Base-by-base conservation (phyloP, 2,797 vertebrate species). In the Yasuhikotakia modesta region DNA sequence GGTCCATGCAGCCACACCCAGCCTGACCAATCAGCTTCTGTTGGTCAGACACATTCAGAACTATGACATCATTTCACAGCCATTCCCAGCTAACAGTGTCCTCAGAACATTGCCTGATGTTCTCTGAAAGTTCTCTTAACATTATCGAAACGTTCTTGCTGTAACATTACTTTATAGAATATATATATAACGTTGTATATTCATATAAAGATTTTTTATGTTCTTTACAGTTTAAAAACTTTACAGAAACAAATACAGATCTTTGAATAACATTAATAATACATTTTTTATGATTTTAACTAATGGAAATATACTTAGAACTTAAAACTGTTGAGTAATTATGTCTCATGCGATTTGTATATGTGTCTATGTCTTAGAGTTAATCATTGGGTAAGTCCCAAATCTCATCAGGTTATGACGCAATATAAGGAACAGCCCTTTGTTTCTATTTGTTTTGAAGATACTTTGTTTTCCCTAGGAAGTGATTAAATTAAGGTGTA, bases 1-100 rank as follows among this genome's bases (percentile, higher is more conserved):
- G n/a, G 82, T 80, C 83, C n/a, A 46, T 68, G 80, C 83, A 83
- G 3, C 90, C 85, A 87, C 91, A 87, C 90, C 90, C 91, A 39
- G 48, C 30, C 75, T 39, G 75, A 39, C 55, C 66, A 16, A 19
- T 61, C 16, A 7, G 60, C 60, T 63, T 63, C 60, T 63, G 60
- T 5, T 12, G 30, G 60, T 63, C 27, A 21, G 60, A 39, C 22
- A 67, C 13, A 17, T 13, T 5, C 60, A 8, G 17, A 16, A 45
- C 35, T 58, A 22, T 50, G 24, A 43, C 19, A 16, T 70, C 55
- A 43, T 27, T 22, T n/a, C 48, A 69, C 19, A 63, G 69, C 13
- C 46, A 30, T 35, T 10, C 39, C 10, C 39, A 10, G 39, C 39
- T 11, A 43, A 43, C 39, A 43, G 39, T 10, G 1, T 2, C 11